Evolutionary conservation across 1,140 invertebrate genomes (phyloP).

Genomic region (Drosophila hydei): DNA sequence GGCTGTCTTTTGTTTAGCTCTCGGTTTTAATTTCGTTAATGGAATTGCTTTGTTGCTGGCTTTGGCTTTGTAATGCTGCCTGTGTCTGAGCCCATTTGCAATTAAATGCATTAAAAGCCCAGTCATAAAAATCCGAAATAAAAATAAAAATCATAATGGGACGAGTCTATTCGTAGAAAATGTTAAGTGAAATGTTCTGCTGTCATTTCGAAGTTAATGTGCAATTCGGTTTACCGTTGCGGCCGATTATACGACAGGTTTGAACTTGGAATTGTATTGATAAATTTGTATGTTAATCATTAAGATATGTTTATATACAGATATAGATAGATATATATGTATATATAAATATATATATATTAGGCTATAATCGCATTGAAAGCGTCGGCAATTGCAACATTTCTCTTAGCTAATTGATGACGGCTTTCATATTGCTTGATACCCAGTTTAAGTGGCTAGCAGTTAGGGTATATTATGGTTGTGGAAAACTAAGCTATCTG

Average conservation of each 20-base stretch:
- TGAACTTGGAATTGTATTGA: constrained; percentile 35
- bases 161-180: constrained; percentile 24
- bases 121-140: constrained; percentile 60
- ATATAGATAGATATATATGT: constrained; percentile 15
- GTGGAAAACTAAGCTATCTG: too few species aligned
- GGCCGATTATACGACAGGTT: constrained; percentile 27
- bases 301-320: too few species aligned
- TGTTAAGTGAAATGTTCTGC: constrained; percentile 32
- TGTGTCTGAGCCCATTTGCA: constrained; percentile 38
- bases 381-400: constrained; percentile 40
- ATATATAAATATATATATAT: constrained; percentile 32
- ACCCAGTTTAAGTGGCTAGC: constrained; percentile 11
- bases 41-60: constrained; percentile 47
- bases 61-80: constrained; percentile 17
- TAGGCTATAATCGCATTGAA: constrained; percentile 36
- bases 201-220: constrained; percentile 65
- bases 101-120: constrained; percentile 68
- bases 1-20: constrained; percentile 33
- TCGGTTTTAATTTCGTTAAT: constrained; percentile 77
- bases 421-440: constrained; percentile 34
- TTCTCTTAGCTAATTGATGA: constrained; percentile 58
- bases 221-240: constrained; percentile 27
- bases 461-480: not conserved
- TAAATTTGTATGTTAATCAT: too few species aligned
- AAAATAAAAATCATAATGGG: constrained; percentile 42